Conservation (phyloP, 2,888 invertebrate genomes). For the Crepidodera aurea region DNA sequence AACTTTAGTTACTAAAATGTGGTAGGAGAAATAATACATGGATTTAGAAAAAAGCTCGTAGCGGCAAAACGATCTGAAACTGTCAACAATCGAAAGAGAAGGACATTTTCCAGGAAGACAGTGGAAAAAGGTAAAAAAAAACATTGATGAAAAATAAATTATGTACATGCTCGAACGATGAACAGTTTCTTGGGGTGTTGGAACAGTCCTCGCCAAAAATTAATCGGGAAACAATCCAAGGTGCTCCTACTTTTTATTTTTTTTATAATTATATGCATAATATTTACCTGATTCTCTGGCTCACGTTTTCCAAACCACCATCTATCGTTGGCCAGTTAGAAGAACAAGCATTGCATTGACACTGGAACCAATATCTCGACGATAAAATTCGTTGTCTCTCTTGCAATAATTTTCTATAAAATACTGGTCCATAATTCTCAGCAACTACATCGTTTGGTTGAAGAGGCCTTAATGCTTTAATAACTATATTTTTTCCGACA, state of each 20-base stretch:
- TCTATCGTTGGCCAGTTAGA: slow-evolving; percentile 78
- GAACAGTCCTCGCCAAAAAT: too few species aligned
- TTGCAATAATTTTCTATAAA: slow-evolving; percentile 65
- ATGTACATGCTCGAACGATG: too few species aligned
- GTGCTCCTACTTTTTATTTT: too few species aligned
- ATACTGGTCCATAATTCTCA: slow-evolving; percentile 87
- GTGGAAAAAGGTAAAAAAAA: too few species aligned
- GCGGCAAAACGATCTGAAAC: too few species aligned
- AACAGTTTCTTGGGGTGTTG: too few species aligned
- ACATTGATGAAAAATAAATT: too few species aligned
- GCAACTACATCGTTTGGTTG: slow-evolving; percentile 72
- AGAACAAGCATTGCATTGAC: slow-evolving; percentile 75
- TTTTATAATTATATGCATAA: too few species aligned
- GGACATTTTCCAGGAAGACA: too few species aligned
- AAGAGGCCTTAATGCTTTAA: slow-evolving; percentile 73
- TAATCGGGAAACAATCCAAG: too few species aligned
- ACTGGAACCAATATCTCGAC: slow-evolving; percentile 81
- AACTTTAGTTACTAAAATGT: slow-evolving; percentile 8
- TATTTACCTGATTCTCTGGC: slow-evolving; percentile 59
- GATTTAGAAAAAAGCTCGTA: too few species aligned
- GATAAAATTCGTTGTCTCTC: slow-evolving; percentile 72
- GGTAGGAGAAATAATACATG: neutral
- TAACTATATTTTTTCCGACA: slow-evolving; percentile 74
- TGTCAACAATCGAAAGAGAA: too few species aligned
- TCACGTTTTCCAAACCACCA: slow-evolving; percentile 64